These are phyloP conservation scores for Manacus vitellinus DNA, from an alignment of 2,113 vertebrate species.

Conservation along the genomic window DNA sequence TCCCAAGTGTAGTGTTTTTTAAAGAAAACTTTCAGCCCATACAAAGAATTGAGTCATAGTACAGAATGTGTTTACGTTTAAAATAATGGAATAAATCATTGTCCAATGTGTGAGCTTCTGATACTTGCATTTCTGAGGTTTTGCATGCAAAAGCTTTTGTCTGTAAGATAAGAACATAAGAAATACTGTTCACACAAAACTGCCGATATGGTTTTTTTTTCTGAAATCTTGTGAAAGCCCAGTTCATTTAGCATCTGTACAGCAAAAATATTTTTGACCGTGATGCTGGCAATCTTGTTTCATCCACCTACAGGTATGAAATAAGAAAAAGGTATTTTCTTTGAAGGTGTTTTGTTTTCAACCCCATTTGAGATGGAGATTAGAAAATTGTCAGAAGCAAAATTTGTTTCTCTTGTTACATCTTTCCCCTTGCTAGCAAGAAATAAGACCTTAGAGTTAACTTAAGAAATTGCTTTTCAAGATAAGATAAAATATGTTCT, in stretches of 20 bases:
- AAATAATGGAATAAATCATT: background rate
- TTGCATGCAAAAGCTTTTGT: background rate
- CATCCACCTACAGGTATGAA: background rate
- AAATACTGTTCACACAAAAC: background rate
- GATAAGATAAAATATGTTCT: background rate
- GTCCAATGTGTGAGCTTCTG: background rate
- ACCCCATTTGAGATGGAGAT: background rate
- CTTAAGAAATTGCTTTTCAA: background rate
- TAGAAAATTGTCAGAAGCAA: background rate
- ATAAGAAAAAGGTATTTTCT: background rate
- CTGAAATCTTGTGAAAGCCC: background rate
- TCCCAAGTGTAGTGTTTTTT: background rate
- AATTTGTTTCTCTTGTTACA: background rate
- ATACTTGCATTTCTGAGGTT: background rate
- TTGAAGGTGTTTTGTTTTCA: background rate
- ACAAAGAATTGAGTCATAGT: background rate
- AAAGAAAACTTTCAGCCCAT: background rate
- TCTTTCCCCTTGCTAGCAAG: background rate
- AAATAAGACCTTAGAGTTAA: background rate
- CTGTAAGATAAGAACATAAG: background rate
- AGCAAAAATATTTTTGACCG: background rate
- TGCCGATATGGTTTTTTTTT: accelerated
- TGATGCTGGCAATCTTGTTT: background rate
- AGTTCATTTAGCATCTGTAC: background rate
- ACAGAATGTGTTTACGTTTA: background rate